Evolutionary conservation across 2,797 vertebrate species (phyloP).

Genomic region (Podarcis siculus): DNA sequence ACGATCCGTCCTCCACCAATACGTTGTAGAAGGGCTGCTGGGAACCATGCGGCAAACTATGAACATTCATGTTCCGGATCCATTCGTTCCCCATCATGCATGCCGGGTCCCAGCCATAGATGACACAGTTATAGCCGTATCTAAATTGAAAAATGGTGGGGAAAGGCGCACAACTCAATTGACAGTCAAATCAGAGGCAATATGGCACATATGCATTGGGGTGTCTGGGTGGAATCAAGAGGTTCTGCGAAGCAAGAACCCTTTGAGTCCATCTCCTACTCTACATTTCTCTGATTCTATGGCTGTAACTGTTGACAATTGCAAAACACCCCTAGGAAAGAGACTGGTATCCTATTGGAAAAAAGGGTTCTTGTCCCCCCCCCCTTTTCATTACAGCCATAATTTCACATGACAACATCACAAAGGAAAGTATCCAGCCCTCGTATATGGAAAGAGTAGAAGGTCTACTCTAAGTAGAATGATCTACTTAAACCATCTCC

Average conservation of each 20-base stretch:
- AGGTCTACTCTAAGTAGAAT: no score
- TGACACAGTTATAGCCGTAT: constrained; percentile 95
- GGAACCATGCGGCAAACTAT: constrained; percentile 90
- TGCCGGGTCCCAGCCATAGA: constrained; percentile 97
- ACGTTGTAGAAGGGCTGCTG: constrained; percentile 98
- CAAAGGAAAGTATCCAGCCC: no score
- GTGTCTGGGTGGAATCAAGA: background rate
- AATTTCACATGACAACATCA: no score
- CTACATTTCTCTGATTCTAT: no score
- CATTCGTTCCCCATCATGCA: constrained; percentile 98
- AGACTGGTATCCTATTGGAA: background rate
- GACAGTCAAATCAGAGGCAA: background rate
- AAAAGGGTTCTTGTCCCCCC: no score
- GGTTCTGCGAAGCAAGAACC: no score
- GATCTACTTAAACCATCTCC: no score
- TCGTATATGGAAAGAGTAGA: no score
- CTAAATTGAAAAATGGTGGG: constrained; percentile 62
- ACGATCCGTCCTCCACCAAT: constrained; percentile 94
- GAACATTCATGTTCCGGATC: constrained; percentile 96
- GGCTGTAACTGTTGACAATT: background rate
- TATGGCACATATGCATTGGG: fast-evolving
- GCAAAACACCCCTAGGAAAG: background rate
- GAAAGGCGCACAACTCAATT: background rate
- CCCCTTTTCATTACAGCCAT: no score
- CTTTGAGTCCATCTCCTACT: no score